Evolutionary conservation across 2,113 vertebrate genomes (phyloP).

Genomic region (Clarias batrachus): DNA sequence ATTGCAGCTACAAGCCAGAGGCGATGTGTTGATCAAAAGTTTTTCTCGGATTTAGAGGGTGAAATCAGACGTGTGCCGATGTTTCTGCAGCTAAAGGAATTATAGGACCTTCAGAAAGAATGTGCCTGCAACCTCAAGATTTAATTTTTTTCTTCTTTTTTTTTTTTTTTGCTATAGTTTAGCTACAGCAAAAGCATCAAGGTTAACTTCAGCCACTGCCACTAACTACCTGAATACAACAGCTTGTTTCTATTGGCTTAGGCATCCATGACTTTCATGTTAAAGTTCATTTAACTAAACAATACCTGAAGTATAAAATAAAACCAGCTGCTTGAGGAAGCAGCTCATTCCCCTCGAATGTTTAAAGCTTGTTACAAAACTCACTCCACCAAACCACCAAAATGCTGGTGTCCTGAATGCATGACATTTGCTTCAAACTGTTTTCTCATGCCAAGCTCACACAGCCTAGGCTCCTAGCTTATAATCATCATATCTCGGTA

Average conservation of each 20-base stretch:
- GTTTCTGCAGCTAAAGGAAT: background rate
- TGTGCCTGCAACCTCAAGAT: background rate
- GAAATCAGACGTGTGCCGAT: background rate
- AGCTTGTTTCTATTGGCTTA: too few relatives aligned
- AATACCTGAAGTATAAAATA: background rate
- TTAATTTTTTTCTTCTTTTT: background rate
- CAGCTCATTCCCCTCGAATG: background rate
- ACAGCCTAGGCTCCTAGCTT: background rate
- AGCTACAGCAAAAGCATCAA: background rate
- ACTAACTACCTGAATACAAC: background rate
- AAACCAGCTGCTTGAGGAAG: background rate
- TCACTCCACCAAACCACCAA: background rate
- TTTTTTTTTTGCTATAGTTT: background rate
- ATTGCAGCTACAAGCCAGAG: conserved; percentile 9
- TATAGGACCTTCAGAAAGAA: background rate
- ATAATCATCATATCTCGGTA: background rate
- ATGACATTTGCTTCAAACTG: background rate
- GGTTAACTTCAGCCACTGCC: background rate
- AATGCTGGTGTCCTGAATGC: background rate
- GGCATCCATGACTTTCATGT: background rate
- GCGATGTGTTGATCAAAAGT: background rate
- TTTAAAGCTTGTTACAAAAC: background rate
- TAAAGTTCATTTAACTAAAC: background rate
- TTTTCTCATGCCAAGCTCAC: background rate
- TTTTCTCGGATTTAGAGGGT: background rate